Conservation (phyloP, 2,888 invertebrate genomes). For the Diploptera punctata region DNA sequence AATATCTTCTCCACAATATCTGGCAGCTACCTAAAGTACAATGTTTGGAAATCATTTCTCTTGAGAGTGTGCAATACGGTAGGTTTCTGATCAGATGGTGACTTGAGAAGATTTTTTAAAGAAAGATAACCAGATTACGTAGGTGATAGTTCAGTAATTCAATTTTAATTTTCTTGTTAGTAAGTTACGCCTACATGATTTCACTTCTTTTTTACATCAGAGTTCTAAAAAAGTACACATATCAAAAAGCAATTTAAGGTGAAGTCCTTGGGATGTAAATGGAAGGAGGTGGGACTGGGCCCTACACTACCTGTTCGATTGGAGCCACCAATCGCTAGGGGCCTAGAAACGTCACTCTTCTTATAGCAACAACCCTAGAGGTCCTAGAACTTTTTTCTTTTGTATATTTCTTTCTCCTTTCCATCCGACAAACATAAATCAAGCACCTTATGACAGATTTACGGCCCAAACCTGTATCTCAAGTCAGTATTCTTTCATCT, state of each 20-base stretch:
- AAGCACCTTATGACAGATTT: constrained; percentile 35
- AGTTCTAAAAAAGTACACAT: no score
- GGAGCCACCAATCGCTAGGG: constrained; percentile 12
- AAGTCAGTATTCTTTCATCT: constrained; percentile 19
- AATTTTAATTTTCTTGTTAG: no score
- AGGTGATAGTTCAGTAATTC: no score
- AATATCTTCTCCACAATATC: no score
- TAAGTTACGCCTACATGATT: no score
- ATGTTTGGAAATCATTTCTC: no score
- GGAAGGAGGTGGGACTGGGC: background rate
- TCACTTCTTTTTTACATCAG: no score
- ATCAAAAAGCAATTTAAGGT: background rate
- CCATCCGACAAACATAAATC: constrained; percentile 28
- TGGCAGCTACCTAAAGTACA: no score
- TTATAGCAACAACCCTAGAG: background rate
- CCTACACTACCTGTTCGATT: background rate
- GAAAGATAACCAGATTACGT: no score
- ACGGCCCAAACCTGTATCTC: constrained; percentile 28
- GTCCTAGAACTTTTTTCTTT: constrained; percentile 3
- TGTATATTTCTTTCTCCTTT: background rate
- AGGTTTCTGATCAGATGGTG: no score
- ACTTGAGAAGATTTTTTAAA: no score
- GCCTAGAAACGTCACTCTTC: constrained; percentile 1
- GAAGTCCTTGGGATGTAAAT: background rate
- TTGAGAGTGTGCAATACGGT: no score